phyloP scores from a whole-genome alignment of 53 echinoderm and acorn worm genomes.

The Antedon mediterranea region DNA sequence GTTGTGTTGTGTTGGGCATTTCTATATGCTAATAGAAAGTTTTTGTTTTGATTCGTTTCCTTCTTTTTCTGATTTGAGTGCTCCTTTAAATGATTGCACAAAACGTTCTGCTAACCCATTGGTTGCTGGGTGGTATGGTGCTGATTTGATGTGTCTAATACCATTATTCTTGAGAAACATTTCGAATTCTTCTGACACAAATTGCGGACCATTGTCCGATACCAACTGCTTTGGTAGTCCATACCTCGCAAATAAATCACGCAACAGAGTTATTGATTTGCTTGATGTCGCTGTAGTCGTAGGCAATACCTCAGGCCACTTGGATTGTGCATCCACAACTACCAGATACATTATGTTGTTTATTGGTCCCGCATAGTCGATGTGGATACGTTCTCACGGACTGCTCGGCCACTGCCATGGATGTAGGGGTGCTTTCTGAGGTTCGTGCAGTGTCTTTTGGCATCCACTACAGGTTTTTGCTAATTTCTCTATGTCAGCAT shows the following conservation, averaged over 20 bases:
- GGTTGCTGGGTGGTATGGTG: not conserved
- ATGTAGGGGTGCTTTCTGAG: constrained; percentile 32
- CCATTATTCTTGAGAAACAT: not conserved
- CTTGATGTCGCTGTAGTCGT: not conserved
- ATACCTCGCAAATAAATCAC: not conserved
- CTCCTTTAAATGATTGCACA: not conserved
- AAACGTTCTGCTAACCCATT: not conserved
- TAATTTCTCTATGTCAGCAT: constrained; percentile 31
- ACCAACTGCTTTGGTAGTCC: not conserved
- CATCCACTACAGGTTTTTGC: constrained; percentile 35
- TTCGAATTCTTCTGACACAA: not conserved
- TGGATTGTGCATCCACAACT: constrained; percentile 41
- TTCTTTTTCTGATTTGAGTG: not conserved
- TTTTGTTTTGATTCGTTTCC: not conserved
- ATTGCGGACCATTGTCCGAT: not conserved
- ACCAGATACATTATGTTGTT: constrained; percentile 38
- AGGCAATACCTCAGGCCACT: constrained; percentile 37
- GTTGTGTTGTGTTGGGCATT: not conserved
- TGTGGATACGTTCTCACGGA: constrained; percentile 30
- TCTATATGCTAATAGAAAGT: not conserved
- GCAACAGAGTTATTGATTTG: not conserved
- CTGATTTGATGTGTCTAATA: not conserved
- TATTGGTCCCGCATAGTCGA: constrained; percentile 47
- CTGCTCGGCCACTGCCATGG: constrained; percentile 29
- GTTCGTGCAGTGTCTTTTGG: constrained; percentile 8